Evolutionary conservation across 2,113 vertebrate genomes (phyloP), one percentile per base, ranked within the genome.

Genomic region (Pelecanoides urinatrix): DNA sequence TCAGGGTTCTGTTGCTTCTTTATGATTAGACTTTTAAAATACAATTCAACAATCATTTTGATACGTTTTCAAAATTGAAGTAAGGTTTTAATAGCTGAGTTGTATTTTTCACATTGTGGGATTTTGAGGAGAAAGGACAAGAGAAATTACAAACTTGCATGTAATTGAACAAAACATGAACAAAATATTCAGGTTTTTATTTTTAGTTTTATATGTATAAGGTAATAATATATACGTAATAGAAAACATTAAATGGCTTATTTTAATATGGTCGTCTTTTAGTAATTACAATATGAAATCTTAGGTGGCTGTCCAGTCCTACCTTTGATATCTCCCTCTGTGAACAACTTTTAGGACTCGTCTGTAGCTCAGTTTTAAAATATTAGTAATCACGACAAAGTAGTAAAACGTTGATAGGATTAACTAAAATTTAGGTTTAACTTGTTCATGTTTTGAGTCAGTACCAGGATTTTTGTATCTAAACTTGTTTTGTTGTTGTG

Each of bases 1-100:
- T 95, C 88, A 70, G 50, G 38, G 21, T 77, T 88, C 67, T 81
- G 42, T 89, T 92, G 55, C 56, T 85, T 71, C 56, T 58, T 84
- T 68, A n/a, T 88, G 79, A 87, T 79, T 62, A 94, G 80, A 73
- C 59, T 79, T 91, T 19, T 22, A 89, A 95, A 96, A 55, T 47
- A n/a, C 17, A 62, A 25, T 67, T 84, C 34, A 55, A 22, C 6
- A 29, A 42, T 86, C 15, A 42, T 74, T 90, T 73, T 73, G 42
- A n/a, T 87, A 44, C 11, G 34, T 81, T 85, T 82, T 62, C 16
- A 42, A 86, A 80, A 76, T 7, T 38, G 40, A 75, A 72, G 38
- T 18, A 30, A 87, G 17, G 10, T 44, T 89, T 92, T 59, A 71
- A 45, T 14, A 55, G n/a, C 58, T 5, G 10, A 76, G 38, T 40